phyloP scores from a whole-genome alignment of 2,888 invertebrate species.

The Arge pagana region DNA sequence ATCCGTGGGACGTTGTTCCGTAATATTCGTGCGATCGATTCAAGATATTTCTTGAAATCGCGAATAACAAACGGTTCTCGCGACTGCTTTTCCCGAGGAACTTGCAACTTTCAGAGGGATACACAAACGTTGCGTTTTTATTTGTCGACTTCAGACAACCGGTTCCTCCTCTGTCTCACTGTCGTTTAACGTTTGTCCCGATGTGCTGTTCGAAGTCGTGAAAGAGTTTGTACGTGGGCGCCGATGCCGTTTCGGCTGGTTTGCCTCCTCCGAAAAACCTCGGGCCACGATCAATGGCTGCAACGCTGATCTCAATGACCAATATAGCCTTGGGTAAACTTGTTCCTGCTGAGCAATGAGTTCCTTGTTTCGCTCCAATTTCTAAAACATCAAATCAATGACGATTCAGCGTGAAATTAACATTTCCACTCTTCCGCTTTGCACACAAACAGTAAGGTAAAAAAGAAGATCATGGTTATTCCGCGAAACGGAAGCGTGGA shows the following conservation, averaged over 20 bases:
- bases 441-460: too few relatives aligned
- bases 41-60: too few relatives aligned
- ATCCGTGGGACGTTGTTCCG: too few relatives aligned
- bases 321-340: slow-evolving; percentile 74
- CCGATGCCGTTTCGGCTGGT: slow-evolving; percentile 62
- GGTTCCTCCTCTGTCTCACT: slow-evolving; percentile 69
- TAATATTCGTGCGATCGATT: too few relatives aligned
- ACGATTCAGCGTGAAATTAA: too few relatives aligned
- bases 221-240: slow-evolving; percentile 66
- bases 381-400: too few relatives aligned
- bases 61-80: too few relatives aligned
- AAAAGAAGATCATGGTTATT: not conserved
- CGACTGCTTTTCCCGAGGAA: too few relatives aligned
- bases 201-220: slow-evolving; percentile 63
- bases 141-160: slow-evolving; percentile 61
- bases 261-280: slow-evolving; percentile 45
- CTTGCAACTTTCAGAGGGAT: too few relatives aligned
- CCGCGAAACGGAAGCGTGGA: not conserved
- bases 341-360: slow-evolving; percentile 77
- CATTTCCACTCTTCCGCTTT: too few relatives aligned
- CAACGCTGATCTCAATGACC: slow-evolving; percentile 75
- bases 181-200: slow-evolving; percentile 65
- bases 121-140: not conserved
- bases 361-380: slow-evolving; percentile 68
- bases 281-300: slow-evolving; percentile 73